Evolutionary conservation across 2,888 invertebrate species (phyloP), one percentile per base, ranked within the genome.

Genomic region (Cosmia trapezina): DNA sequence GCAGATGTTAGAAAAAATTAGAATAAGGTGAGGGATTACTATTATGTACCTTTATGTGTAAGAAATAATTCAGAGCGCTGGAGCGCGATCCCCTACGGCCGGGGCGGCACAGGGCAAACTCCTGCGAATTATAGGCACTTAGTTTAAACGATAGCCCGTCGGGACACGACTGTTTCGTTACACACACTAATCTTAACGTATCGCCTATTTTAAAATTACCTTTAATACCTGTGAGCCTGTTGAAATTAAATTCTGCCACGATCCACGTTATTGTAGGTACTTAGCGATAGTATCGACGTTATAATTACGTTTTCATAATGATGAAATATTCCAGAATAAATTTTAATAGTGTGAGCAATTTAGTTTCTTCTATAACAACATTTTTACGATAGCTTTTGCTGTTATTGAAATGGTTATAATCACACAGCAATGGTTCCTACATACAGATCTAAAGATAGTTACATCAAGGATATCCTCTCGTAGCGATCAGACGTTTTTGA

Each of bases 101-200:
- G 67, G 66, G 75, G 86, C 86, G 76, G 86, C 86, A 87, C 91
- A 93, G 93, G 94, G 92, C 91, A 92, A 94, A 94, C 93, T 94
- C 94, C 89, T 89, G 92, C 94, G 93, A 95, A 95, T 95, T 95
- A 95, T 94, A 93, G 94, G 91, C 94, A 94, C 94, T 95, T 94
- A 93, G 92, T 93, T 94, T 94, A 94, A 95, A 92, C 93, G 94
- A 94, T 95, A 89, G 93, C 93, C 94, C 91, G 88, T 71, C 85
- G 93, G 91, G 94, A 92, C 87, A 87, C 85, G 86, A 77, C 87
- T 91, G 90, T 93, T 93, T 91, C 91, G 91, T 91, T 92, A 91
- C 91, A 92, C 87, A 89, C 89, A 87, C 89, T 91, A 88, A 89
- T 90, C 88, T 84, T 76, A 76, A 79, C 76, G 61, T 82, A 83